Percentiles rank a stretch among this genome's conserved stretches.
These are phyloP conservation scores for Pelecanus crispus DNA, from an alignment of 2,113 vertebrate genomes.

Conservation along the genomic window DNA sequence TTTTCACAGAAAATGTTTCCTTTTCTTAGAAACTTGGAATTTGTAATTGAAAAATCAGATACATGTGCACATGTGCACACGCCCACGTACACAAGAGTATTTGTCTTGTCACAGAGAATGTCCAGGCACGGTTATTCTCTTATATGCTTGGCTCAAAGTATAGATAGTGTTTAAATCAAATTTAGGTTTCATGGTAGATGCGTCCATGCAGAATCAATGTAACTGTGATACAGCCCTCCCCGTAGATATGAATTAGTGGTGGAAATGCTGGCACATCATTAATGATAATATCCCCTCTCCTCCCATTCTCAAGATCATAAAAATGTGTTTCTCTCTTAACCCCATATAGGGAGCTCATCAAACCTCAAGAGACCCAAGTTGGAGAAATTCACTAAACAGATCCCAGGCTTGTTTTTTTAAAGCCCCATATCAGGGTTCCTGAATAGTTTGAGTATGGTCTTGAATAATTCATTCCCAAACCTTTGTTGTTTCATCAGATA, in stretches of 20 bases:
- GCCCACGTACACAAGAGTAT: background rate
- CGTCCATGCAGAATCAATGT: background rate
- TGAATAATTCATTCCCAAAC: conserved; percentile 69
- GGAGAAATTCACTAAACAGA: conserved; percentile 16
- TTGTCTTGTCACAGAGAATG: background rate
- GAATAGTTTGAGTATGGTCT: conserved; percentile 19
- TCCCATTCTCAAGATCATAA: background rate
- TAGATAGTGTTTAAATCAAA: background rate
- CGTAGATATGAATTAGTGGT: background rate
- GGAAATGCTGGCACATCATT: background rate
- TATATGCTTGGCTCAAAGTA: background rate
- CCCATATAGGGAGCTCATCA: background rate
- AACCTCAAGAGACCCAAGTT: background rate
- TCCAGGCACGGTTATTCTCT: background rate
- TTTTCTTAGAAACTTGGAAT: background rate
- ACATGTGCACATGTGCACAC: background rate
- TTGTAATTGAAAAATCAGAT: background rate
- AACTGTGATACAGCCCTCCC: background rate
- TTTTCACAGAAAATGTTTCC: background rate
- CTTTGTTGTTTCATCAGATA: conserved; percentile 58
- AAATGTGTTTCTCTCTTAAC: background rate
- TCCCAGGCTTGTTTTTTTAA: conserved; percentile 38
- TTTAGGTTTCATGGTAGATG: background rate
- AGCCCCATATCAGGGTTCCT: conserved; percentile 23
- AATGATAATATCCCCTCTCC: background rate